A percentile compares a stretch with the other conserved stretches of the same genome.
Conservation (phyloP, 2,888 invertebrate species). For the Agrotis clavis region DNA sequence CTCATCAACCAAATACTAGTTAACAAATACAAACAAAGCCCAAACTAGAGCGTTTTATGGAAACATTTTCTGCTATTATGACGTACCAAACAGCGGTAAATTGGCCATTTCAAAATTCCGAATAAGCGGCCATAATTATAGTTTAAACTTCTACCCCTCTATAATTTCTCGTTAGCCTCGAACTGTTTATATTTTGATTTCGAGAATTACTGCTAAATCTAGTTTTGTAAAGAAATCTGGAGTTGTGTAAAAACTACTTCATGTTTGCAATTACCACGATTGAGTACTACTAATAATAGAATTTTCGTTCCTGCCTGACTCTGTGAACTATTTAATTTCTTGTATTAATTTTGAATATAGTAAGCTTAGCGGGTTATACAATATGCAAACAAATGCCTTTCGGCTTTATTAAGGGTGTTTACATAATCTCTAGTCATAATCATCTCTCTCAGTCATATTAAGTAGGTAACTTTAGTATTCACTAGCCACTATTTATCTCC, state of each 20-base stretch:
- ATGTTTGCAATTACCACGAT: not conserved
- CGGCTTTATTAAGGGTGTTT: no score
- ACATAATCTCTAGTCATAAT: no score
- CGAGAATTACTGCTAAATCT: slow-evolving; percentile 38
- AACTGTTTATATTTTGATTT: slow-evolving; percentile 57
- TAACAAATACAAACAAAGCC: slow-evolving; percentile 63
- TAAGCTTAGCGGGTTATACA: no score
- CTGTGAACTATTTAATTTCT: no score
- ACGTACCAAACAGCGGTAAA: slow-evolving; percentile 68
- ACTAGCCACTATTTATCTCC: no score
- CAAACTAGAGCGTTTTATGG: slow-evolving; percentile 62
- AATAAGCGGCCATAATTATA: slow-evolving; percentile 73
- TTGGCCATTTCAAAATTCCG: slow-evolving; percentile 71
- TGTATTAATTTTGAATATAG: no score
- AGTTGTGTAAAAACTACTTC: not conserved
- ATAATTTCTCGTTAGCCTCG: slow-evolving; percentile 68
- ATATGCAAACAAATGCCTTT: no score
- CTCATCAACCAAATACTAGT: slow-evolving; percentile 41
- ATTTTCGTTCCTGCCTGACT: no score
- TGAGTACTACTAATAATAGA: no score
- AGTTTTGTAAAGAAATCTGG: slow-evolving; percentile 8
- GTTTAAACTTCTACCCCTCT: slow-evolving; percentile 69
- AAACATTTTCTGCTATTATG: slow-evolving; percentile 73
- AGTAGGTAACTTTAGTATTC: no score
- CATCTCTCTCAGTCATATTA: no score